Conservation (phyloP, 2,888 invertebrate species). For the Marronus borbonicus region DNA sequence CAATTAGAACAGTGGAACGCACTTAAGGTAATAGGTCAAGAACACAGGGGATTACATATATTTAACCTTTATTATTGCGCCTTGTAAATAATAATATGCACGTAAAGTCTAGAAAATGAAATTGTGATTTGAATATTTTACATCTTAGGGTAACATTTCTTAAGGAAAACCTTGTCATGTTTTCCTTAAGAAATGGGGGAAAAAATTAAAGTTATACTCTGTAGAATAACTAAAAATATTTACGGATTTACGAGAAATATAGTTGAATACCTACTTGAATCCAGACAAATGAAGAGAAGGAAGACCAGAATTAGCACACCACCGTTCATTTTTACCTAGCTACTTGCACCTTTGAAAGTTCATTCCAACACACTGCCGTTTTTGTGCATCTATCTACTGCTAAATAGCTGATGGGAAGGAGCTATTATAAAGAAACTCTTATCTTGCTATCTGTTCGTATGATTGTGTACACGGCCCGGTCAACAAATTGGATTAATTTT, state of each 20-base stretch:
- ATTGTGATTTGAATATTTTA: too few relatives aligned
- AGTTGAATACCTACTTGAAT: neutral
- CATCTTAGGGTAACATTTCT: too few relatives aligned
- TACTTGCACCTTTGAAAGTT: slow-evolving; percentile 2
- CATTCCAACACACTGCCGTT: neutral
- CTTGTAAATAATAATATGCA: too few relatives aligned
- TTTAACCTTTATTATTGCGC: too few relatives aligned
- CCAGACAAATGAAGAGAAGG: neutral
- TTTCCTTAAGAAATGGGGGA: too few relatives aligned
- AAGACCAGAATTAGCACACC: neutral
- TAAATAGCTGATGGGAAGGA: neutral
- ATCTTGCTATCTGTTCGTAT: slow-evolving; percentile 31
- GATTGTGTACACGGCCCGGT: slow-evolving; percentile 9
- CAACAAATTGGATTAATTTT: slow-evolving; percentile 14
- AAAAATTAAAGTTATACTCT: too few relatives aligned
- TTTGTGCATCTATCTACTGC: slow-evolving; percentile 2
- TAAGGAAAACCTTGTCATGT: too few relatives aligned
- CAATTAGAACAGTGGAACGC: neutral
- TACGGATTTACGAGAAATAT: too few relatives aligned
- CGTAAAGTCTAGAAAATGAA: too few relatives aligned
- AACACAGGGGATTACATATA: neutral
- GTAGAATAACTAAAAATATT: too few relatives aligned
- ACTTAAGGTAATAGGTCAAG: slow-evolving; percentile 1
- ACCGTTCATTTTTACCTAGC: neutral
- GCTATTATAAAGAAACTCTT: slow-evolving; percentile 29